These are phyloP conservation scores for Paracentrotus lividus DNA, from an alignment of 53 echinoderm and acorn worm species.

Conservation along the genomic window DNA sequence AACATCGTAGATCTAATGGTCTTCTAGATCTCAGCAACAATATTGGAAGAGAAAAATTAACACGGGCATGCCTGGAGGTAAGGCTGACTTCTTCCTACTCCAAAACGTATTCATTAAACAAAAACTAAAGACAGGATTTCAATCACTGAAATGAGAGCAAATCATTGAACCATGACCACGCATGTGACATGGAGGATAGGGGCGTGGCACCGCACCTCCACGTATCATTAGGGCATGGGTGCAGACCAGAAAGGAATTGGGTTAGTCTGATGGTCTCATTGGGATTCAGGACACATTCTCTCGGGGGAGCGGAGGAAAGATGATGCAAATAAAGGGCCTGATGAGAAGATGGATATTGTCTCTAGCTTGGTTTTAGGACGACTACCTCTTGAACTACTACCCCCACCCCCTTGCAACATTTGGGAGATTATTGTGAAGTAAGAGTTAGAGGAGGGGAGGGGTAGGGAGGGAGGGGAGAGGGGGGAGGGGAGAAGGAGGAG, in stretches of 20 bases:
- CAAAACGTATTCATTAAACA: not conserved
- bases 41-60: constrained; percentile 1
- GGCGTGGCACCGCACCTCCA: constrained; percentile 10
- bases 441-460: too few relatives aligned
- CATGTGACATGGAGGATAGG: not conserved
- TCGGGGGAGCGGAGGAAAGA: not conserved
- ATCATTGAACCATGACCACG: constrained; percentile 29
- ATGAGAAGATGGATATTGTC: not conserved
- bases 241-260: constrained; percentile 25
- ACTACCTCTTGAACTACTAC: not conserved
- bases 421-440: too few relatives aligned
- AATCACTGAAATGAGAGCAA: not conserved
- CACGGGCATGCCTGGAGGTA: not conserved
- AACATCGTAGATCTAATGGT: too few relatives aligned
- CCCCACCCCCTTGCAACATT: not conserved
- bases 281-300: not conserved
- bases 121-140: not conserved
- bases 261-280: constrained; percentile 32
- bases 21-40: too few relatives aligned
- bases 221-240: not conserved
- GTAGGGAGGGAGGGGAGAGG: not conserved
- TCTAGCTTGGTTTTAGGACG: not conserved
- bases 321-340: constrained; percentile 44
- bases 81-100: not conserved
- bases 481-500: not conserved